Base-by-base conservation (phyloP, 2,888 invertebrate genomes). In the Sinohyriopsis cumingii region DNA sequence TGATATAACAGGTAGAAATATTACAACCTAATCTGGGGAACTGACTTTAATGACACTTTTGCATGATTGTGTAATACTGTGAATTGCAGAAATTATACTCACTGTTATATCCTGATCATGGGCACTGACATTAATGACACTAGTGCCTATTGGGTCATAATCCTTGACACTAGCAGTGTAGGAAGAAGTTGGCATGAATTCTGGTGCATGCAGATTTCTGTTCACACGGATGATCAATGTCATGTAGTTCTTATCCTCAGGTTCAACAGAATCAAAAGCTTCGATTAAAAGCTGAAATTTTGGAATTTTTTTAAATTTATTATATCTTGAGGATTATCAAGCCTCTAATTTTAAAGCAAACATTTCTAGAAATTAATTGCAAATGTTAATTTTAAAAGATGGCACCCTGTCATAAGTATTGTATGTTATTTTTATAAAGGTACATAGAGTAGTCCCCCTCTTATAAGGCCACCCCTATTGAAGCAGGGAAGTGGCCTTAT, bases 31-130 rank as follows among this genome's bases (percentile, higher is more conserved):
- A 45, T 45, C 45, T 12, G 12, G 45, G 45, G 33, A 2, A 45
- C 28, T 9, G 28, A 22, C 25, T 20, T 61, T 25, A 45, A 12
- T 45, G 12, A 45, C 45, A 45, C 12, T 45, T 12, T 9, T 12
- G 45, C 12, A 1, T 45, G n/a, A 57, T 57, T 57, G n/a, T 57
- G 6, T 57, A 45, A 20, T n/a, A 28, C n/a, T 24, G 15, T 61
- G 22, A 45, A 45, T 45, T 4, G 18, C 28, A 62, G 25, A 20
- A 20, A 56, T 33, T 15, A 55, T 20, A 68, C 82, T 75, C 75
- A 88, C 88, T 63, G 84, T 82, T 18, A 73, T 59, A 70, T 88
- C 88, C 45, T 19, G 33, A 67, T 89, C 89, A 4, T 69, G 79
- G 20, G 87, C 88, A 22, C 65, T 69, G 28, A 88, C 80, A 7